A percentile compares a stretch with the other conserved stretches of the same genome.
Evolutionary conservation across 2,797 vertebrate genomes (phyloP).

Genomic region (Poeciliopsis turneri): DNA sequence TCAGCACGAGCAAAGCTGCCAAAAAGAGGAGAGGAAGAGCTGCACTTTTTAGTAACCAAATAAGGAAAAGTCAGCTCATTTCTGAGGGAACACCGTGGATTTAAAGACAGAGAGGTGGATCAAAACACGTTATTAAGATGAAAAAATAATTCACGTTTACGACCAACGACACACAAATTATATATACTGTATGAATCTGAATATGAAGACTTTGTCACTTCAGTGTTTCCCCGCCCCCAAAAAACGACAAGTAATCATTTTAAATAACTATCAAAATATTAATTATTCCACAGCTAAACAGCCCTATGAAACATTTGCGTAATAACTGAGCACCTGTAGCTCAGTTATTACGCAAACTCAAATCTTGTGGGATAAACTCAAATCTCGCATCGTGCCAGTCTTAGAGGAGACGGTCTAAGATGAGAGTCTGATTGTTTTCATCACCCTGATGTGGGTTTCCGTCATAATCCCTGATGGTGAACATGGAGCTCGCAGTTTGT

Average conservation of each 20-base stretch:
- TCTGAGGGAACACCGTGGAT: neutral
- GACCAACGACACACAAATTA: neutral
- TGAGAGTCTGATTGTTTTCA: conserved; percentile 60
- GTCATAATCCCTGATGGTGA: conserved; percentile 64
- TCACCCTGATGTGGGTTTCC: conserved; percentile 49
- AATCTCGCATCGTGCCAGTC: conserved; percentile 27
- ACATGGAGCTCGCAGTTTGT: conserved; percentile 58
- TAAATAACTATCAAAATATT: neutral
- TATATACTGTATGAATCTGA: neutral
- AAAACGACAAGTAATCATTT: neutral
- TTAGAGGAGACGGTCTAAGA: conserved; percentile 36
- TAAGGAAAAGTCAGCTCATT: neutral
- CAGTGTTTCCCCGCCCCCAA: neutral
- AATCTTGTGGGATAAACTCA: neutral
- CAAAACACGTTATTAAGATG: neutral
- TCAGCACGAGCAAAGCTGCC: neutral
- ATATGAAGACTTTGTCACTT: neutral
- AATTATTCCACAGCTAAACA: neutral
- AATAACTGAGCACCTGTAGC: conserved; percentile 7
- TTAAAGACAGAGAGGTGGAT: neutral
- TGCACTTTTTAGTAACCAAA: neutral
- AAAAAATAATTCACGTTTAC: neutral
- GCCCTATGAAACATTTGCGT: conserved; percentile 13
- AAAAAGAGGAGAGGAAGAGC: neutral
- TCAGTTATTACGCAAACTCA: too few relatives aligned